Conservation (phyloP, 2,888 invertebrate genomes). For the Gasteruption jaculator region DNA sequence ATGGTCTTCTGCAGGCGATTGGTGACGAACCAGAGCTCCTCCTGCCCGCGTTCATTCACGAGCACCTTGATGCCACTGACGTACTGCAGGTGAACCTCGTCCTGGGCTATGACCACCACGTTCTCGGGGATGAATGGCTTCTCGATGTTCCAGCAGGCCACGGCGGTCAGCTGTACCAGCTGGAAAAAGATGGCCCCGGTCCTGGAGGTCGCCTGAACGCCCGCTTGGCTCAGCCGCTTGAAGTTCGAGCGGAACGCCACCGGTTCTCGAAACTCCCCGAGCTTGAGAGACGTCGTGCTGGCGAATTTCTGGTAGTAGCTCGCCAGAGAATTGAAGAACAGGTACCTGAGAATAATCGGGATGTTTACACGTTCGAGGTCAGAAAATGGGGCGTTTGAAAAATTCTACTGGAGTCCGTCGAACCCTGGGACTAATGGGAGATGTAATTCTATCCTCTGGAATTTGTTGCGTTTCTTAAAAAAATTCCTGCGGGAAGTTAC, state of each 20-base stretch:
- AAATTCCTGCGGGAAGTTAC: slow-evolving; percentile 23
- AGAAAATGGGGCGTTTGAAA: no score
- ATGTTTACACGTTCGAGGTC: no score
- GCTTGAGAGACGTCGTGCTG: slow-evolving; percentile 36
- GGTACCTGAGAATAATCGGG: slow-evolving; percentile 45
- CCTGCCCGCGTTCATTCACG: slow-evolving; percentile 35
- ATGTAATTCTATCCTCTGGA: no score
- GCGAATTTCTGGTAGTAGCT: slow-evolving; percentile 45
- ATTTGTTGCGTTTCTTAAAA: no score
- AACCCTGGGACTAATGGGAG: no score
- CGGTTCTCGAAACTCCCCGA: slow-evolving; percentile 36
- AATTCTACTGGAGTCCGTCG: no score
- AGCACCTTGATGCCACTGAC: slow-evolving; percentile 48
- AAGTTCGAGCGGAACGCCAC: slow-evolving; percentile 40
- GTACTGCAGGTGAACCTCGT: slow-evolving; percentile 43
- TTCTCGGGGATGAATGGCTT: slow-evolving; percentile 43
- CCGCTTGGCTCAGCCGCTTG: slow-evolving; percentile 46
- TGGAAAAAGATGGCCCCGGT: slow-evolving; percentile 50
- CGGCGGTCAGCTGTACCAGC: slow-evolving; percentile 44
- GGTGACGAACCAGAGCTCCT: slow-evolving; percentile 48
- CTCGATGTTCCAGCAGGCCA: slow-evolving; percentile 51
- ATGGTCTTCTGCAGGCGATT: slow-evolving; percentile 48
- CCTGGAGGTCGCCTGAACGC: slow-evolving; percentile 46
- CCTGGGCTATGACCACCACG: slow-evolving; percentile 40
- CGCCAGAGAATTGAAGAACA: slow-evolving; percentile 49